These are phyloP conservation scores for Acanthiza pusilla DNA, from an alignment of 2,797 vertebrate species.

Conservation along the genomic window DNA sequence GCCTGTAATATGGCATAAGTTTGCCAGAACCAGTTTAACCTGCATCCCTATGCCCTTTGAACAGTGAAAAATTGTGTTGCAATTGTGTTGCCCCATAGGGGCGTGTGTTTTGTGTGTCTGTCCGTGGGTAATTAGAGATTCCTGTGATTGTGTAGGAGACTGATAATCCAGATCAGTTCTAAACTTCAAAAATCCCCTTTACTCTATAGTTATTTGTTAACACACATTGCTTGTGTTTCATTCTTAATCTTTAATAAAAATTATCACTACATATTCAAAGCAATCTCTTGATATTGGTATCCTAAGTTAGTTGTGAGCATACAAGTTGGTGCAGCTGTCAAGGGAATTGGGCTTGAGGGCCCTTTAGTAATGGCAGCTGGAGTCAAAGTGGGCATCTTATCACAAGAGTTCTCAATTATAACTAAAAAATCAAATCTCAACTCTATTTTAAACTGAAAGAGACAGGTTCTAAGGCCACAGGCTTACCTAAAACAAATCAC, in stretches of 20 bases:
- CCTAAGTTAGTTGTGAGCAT: not conserved
- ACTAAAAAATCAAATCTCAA: not conserved
- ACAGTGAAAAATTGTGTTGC: not conserved
- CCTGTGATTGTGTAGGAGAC: not conserved
- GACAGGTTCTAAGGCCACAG: not conserved
- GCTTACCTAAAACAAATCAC: not conserved
- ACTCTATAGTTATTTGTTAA: not conserved
- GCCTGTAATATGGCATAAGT: not conserved
- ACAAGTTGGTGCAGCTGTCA: not conserved
- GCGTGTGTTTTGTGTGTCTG: fast-evolving
- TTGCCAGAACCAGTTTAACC: not conserved
- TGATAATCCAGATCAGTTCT: not conserved
- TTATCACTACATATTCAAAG: not conserved
- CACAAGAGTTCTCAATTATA: not conserved
- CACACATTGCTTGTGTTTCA: not conserved
- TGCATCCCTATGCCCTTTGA: not conserved
- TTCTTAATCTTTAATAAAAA: not conserved
- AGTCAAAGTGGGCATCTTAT: not conserved
- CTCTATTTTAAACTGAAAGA: not conserved
- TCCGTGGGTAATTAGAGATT: not conserved
- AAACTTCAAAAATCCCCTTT: not conserved
- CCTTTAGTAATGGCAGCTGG: not conserved
- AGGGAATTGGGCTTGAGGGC: fast-evolving
- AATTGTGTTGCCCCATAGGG: not conserved
- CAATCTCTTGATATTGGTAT: not conserved